Conservation (phyloP, 2,888 invertebrate species). For the Dione vanillae region DNA sequence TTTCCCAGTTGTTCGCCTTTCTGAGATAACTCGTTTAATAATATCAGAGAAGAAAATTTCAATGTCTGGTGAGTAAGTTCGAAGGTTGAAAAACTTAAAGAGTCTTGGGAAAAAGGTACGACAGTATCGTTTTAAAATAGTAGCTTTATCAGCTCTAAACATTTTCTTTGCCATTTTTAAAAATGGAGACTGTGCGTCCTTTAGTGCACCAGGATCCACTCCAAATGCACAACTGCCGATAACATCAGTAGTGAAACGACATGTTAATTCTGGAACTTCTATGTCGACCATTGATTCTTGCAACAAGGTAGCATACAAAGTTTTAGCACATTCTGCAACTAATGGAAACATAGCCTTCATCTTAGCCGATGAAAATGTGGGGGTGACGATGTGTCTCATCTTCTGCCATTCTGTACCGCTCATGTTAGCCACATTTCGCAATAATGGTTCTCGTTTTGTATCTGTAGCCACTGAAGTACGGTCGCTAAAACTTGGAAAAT, state of each 20-base stretch:
- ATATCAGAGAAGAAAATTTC: slow-evolving; percentile 73
- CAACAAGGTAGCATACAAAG: slow-evolving; percentile 61
- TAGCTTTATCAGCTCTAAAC: slow-evolving; percentile 70
- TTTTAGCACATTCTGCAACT: slow-evolving; percentile 70
- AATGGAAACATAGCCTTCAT: slow-evolving; percentile 82
- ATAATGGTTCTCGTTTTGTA: slow-evolving; percentile 73
- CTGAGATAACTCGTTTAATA: slow-evolving; percentile 71
- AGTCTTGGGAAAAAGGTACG: slow-evolving; percentile 73
- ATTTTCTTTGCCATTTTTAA: slow-evolving; percentile 77
- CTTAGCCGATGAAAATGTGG: slow-evolving; percentile 79
- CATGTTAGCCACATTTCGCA: slow-evolving; percentile 77
- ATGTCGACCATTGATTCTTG: slow-evolving; percentile 61
- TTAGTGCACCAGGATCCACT: slow-evolving; percentile 72
- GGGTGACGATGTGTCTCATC: slow-evolving; percentile 76
- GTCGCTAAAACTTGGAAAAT: slow-evolving; percentile 72
- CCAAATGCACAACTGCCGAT: slow-evolving; percentile 80
- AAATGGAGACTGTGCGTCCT: slow-evolving; percentile 72
- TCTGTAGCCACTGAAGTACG: slow-evolving; percentile 74
- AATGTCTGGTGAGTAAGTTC: slow-evolving; percentile 70
- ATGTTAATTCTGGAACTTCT: slow-evolving; percentile 70
- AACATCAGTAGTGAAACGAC: slow-evolving; percentile 75
- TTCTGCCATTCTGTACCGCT: slow-evolving; percentile 78
- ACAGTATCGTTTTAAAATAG: slow-evolving; percentile 73
- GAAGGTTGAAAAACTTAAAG: slow-evolving; percentile 75
- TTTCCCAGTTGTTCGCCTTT: slow-evolving; percentile 64